Evolutionary conservation across 2,888 invertebrate genomes (phyloP), one percentile per base, ranked within the genome.

Genomic region (Argyra leucocephala): DNA sequence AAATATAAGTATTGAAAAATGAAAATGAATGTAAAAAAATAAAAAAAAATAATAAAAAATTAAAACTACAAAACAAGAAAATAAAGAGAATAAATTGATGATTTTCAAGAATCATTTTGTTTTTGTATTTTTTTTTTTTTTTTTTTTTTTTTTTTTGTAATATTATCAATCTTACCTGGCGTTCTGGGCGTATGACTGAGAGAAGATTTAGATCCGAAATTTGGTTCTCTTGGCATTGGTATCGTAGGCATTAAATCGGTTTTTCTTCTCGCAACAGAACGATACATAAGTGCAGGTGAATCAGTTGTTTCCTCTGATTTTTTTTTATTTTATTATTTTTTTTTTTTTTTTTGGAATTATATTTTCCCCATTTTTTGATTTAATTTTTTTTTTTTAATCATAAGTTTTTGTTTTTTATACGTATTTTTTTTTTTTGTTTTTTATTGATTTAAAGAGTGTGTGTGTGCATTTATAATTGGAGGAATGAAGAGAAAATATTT

Each of bases 181-280:
- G 80, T 80, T 75, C 79, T 75, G 73, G 80, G 80, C 71, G 80
- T 80, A 67, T 76, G 66, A 21, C 62, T 58, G 72, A 80, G 78
- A 72, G 83, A 81, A 73, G 82, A 78, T 76, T 80, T 79, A 74
- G 82, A 81, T 75, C 78, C 79, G 72, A 78, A 81, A 70, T 81
- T 80, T 73, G 81, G 79, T 74, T 88, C 88, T 73, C 88, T 82
- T 69, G 87, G 84, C 72, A 84, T 87, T 73, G 93, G 92, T 80
- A 91, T 85, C 73, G 93, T 93, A 71, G 94, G 94, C 83, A 92
- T 90, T 78, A 94, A 84, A 84, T 94, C 93, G 70, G 93, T 93
- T 81, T 91, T 89, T 74, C 91, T 86, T 74, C 92, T 86, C 74
- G 90, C 91, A 76, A 90, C 89, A 70, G 90, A 88, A 71, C 87